Percentiles rank a stretch among this genome's conserved stretches.
Evolutionary conservation across 2,888 invertebrate genomes (phyloP).

Genomic region (Sinelater perroti): DNA sequence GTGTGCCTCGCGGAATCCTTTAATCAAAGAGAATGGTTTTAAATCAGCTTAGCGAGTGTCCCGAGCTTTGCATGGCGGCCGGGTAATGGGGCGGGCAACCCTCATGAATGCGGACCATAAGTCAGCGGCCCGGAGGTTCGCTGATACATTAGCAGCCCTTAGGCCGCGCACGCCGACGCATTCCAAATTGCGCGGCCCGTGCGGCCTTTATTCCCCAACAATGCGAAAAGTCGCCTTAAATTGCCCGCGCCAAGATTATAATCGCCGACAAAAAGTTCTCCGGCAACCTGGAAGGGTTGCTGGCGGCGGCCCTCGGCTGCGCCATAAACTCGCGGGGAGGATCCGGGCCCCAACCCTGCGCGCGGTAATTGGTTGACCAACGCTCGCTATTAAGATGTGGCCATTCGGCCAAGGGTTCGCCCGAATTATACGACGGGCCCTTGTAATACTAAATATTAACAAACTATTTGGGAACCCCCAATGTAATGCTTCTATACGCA

Average conservation of each 20-base stretch:
- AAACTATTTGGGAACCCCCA: too few relatives aligned
- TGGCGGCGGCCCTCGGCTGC: neutral
- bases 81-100: slow-evolving; percentile 18
- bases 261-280: slow-evolving; percentile 3
- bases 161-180: slow-evolving; percentile 23
- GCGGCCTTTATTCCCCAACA: slow-evolving; percentile 14
- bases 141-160: slow-evolving; percentile 27
- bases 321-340: too few relatives aligned
- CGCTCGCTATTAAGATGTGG: too few relatives aligned
- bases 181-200: slow-evolving; percentile 19
- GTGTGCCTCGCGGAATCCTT: slow-evolving; percentile 46
- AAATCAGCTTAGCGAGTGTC: slow-evolving; percentile 51
- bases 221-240: slow-evolving; percentile 18
- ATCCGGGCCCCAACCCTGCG: too few relatives aligned
- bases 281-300: too few relatives aligned
- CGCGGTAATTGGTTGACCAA: too few relatives aligned
- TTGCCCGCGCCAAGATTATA: slow-evolving; percentile 3
- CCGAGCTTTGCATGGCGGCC: slow-evolving; percentile 41
- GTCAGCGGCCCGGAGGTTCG: slow-evolving; percentile 38
- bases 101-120: slow-evolving; percentile 46
- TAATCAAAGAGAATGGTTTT: slow-evolving; percentile 54
- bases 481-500: too few relatives aligned
- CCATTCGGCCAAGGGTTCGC: too few relatives aligned
- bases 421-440: too few relatives aligned
- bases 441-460: too few relatives aligned